Evolutionary conservation across 92 coral and sea anemone species (phyloP), one percentile per base, ranked within the genome.

Genomic region (Isaurus tuberculatus): DNA sequence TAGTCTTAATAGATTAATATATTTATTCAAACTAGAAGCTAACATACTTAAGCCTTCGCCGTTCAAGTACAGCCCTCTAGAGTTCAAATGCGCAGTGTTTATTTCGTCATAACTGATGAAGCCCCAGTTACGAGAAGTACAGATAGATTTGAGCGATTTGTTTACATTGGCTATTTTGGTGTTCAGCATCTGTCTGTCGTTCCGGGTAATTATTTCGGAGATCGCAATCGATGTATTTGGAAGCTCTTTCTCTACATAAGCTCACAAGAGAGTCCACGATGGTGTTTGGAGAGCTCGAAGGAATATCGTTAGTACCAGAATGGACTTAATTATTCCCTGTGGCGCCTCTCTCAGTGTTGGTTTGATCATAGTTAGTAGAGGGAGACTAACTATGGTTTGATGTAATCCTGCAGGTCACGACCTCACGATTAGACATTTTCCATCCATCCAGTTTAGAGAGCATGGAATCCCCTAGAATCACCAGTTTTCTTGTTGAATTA

Each of bases 261-360:
- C 63, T 4, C 63, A 53, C 63, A 53, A 53, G 63, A 13, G 63
- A 53, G 63, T 53, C 63, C 63, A 53, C 63, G 63, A 53, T 53
- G 63, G 4, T 13, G 4, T 13, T 53, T 4, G 63, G 16, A 53
- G 63, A 4, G 63, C 16, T 53, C 63, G 4, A 53, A 13, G 63
- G 63, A 4, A 53, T 2, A 53, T 53, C 63, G 63, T 0, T 53
- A 53, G 63, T 53, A 4, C 63, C 63, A 53, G 63, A 4, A 53
- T 4, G 63, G 63, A 53, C 55, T 46, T n/a, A n/a, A 46, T 46
- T 46, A 46, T 46, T 53, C 63, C 4, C 63, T 53, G 16, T 53
- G 16, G 66, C 3, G 42, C 8, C 8, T 36, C 8, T 36, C 42
- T 3, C 42, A 8, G 8, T 36, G 42, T 36, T 36, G 42, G 42